phyloP scores from a whole-genome alignment of 2,888 invertebrate species.

The Ditula angustiorana region DNA sequence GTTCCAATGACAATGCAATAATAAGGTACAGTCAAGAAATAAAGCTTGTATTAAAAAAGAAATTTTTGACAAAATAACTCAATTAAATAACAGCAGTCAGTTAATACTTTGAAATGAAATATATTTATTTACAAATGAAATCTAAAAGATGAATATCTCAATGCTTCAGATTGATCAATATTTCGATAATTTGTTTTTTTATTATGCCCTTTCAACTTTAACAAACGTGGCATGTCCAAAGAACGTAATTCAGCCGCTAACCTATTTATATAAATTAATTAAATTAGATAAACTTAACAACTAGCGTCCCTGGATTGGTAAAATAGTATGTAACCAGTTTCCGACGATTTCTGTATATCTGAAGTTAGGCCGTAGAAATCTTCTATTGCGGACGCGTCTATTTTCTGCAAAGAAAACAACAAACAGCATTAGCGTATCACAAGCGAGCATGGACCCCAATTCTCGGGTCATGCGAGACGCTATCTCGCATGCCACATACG shows the following conservation, averaged over 20 bases:
- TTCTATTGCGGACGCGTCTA: slow-evolving; percentile 99
- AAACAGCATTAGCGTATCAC: not conserved
- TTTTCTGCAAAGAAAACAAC: slow-evolving; percentile 90
- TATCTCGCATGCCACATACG: no score
- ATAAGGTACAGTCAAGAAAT: no score
- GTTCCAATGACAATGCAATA: no score
- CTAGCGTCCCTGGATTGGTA: slow-evolving; percentile 96
- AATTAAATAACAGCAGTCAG: slow-evolving; percentile 10
- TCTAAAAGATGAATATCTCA: slow-evolving; percentile 63
- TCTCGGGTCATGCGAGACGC: no score
- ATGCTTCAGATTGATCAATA: slow-evolving; percentile 69
- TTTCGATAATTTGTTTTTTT: slow-evolving; percentile 66
- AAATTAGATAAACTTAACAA: slow-evolving; percentile 83
- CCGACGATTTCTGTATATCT: slow-evolving; percentile 99
- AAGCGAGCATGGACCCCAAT: no score
- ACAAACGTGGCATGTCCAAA: slow-evolving; percentile 75
- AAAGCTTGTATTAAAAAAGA: no score
- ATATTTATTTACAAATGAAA: slow-evolving; percentile 74
- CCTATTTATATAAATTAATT: slow-evolving; percentile 78
- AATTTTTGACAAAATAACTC: slow-evolving; percentile 3
- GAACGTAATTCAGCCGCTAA: slow-evolving; percentile 73
- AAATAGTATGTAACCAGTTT: slow-evolving; percentile 99
- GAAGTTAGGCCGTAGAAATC: slow-evolving; percentile 99
- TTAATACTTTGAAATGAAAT: slow-evolving; percentile 68
- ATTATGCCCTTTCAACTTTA: slow-evolving; percentile 79